A percentile compares a stretch with the other conserved stretches of the same genome.
Evolutionary conservation across 2,888 invertebrate species (phyloP).

Genomic region (Drosophila quinaria): DNA sequence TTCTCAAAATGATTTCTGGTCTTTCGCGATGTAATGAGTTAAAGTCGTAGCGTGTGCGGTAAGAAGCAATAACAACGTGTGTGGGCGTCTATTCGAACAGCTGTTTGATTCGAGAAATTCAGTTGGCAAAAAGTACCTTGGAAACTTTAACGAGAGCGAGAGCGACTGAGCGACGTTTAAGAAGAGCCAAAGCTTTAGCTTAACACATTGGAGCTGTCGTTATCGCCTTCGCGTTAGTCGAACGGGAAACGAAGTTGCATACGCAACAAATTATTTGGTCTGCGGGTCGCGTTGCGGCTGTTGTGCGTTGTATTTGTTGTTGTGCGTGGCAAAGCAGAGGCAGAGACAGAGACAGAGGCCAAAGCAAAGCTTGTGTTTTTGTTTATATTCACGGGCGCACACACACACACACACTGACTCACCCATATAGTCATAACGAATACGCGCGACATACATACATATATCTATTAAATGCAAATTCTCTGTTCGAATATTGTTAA

Average conservation of each 20-base stretch:
- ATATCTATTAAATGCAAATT: constrained; percentile 6
- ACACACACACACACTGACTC: constrained; percentile 1
- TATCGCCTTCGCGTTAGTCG: constrained; percentile 41
- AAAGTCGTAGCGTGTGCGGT: constrained; percentile 34
- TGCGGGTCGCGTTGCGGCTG: constrained; percentile 62
- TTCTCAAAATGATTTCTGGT: not conserved
- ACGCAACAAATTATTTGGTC: constrained; percentile 59
- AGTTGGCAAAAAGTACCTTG: constrained; percentile 25
- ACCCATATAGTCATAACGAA: not conserved
- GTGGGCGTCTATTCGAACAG: constrained; percentile 30
- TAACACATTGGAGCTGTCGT: constrained; percentile 13
- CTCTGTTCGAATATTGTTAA: not conserved
- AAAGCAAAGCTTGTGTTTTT: constrained; percentile 56
- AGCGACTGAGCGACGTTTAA: constrained; percentile 10
- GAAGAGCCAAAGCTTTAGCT: constrained; percentile 34
- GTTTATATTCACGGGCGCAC: constrained; percentile 44
- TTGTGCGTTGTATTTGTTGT: constrained; percentile 35
- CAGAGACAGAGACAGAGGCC: constrained; percentile 21
- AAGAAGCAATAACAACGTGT: constrained; percentile 5
- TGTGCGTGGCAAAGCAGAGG: constrained; percentile 48
- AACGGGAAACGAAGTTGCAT: constrained; percentile 59
- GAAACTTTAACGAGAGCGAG: constrained; percentile 32
- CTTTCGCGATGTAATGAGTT: not conserved
- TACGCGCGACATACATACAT: not conserved
- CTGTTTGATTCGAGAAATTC: constrained; percentile 37